phyloP scores from a whole-genome alignment of 2,797 vertebrate genomes.

The Alauda arvensis region DNA sequence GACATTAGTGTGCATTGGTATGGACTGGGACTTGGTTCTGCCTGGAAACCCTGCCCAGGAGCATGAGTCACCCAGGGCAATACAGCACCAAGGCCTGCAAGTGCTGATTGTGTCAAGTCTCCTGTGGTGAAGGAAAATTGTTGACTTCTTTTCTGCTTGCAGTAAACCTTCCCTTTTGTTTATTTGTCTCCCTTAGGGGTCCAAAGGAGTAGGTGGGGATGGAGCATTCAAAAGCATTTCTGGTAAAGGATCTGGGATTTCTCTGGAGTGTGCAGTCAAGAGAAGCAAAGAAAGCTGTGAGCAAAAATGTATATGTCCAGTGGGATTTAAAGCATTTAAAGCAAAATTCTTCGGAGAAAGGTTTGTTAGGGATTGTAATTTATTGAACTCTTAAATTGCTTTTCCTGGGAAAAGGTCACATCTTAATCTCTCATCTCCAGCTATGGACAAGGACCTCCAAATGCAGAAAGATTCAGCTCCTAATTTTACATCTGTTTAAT shows the following conservation, averaged over 20 bases:
- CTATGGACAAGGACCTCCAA: constrained; percentile 1
- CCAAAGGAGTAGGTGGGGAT: not conserved
- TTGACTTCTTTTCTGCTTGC: not conserved
- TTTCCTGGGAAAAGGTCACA: not conserved
- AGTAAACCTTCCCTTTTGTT: not conserved
- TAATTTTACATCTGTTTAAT: constrained; percentile 44
- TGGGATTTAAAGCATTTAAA: not conserved
- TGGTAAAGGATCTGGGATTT: not conserved
- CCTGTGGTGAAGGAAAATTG: not conserved
- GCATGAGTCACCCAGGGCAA: not conserved
- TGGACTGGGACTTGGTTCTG: not conserved
- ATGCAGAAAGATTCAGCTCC: constrained; percentile 17
- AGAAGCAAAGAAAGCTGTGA: not conserved
- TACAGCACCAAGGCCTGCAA: not conserved
- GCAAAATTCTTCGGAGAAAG: not conserved
- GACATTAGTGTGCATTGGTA: not conserved
- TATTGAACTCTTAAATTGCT: not conserved
- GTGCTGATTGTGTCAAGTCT: not conserved
- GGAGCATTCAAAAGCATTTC: not conserved
- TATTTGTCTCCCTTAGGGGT: not conserved
- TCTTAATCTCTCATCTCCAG: constrained; percentile 1
- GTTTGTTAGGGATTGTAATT: not conserved
- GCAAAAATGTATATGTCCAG: not conserved
- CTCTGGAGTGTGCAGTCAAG: not conserved
- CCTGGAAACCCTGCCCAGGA: not conserved